Base-by-base conservation (phyloP, 2,888 invertebrate genomes). In the Anoplius nigerrimus region DNA sequence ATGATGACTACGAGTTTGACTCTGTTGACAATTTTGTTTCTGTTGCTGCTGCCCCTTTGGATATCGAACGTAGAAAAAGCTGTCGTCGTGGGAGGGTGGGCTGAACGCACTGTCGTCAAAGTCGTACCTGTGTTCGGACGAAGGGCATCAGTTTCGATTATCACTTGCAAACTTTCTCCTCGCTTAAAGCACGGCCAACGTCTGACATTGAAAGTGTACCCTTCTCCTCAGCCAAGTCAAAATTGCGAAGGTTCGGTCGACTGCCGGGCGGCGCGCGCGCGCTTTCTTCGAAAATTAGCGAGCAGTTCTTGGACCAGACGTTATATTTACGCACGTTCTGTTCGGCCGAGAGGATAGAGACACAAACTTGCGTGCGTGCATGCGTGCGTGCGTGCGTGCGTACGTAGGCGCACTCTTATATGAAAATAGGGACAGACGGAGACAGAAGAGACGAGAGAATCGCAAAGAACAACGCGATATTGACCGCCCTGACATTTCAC, bases 51-150 rank as follows among this genome's bases (percentile, higher is more conserved):
- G 74, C 15, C 76, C 63, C 53, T 84, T 87, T 4, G 84, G 71
- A 85, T 94, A 94, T 59, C 93, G 91, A 78, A 93, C 92, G 85
- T 92, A 92, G 87, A 93, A 93, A 86, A 94, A 94, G 60, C 92
- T 93, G 82, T 95, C 94, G 87, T 94, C 94, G 51, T 93, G 92
- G 24, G 93, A 92, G 1, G 95, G 94, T 20, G 95, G 95, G 18
- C 95, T 94, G 76, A 92, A 92, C 13, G 92, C 88, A 61, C 86
- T 89, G 65, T 91, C 90, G 71, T 92, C 91, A 73, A 92, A 89
- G 82, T 92, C 92, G 78, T 91, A 91, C 84, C 92, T 91, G 22
- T 18, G 8, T 34, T 34, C 34, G 34, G 24, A 24, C 6, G 3
- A 34, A 34, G 34, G n/a, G 1, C 34, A 34, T 1, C 24, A 24